phyloP scores from a whole-genome alignment of 2,113 vertebrate species.

The Charina bottae region DNA sequence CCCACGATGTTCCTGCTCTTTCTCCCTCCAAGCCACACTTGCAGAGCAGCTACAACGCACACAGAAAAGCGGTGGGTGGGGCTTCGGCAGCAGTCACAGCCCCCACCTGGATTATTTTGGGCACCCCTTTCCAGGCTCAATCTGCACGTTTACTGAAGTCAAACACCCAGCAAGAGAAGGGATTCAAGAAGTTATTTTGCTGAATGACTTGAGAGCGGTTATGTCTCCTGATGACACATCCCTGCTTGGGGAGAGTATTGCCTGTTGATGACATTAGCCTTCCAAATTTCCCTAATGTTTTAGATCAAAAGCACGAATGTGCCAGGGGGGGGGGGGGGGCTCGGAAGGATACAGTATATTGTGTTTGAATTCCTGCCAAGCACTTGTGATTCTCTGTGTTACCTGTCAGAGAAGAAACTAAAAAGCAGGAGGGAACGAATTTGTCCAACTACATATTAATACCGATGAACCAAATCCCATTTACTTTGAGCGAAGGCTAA shows the following conservation, averaged over 20 bases:
- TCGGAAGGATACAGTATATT: no score
- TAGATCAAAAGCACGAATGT: background rate
- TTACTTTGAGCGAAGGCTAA: background rate
- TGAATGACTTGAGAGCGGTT: fast-evolving
- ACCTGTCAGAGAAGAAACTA: background rate
- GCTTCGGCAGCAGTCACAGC: no score
- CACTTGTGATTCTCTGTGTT: background rate
- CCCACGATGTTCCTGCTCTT: no score
- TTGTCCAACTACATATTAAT: background rate
- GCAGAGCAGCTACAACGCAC: no score
- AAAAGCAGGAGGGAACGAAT: background rate
- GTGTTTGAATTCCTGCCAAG: background rate
- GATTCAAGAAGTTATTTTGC: background rate
- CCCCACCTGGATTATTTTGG: background rate
- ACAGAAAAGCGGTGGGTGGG: no score
- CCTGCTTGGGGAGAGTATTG: background rate
- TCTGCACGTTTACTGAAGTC: background rate
- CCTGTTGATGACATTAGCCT: background rate
- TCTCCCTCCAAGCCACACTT: no score
- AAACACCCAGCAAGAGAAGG: background rate
- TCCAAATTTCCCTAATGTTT: background rate
- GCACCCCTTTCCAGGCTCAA: background rate
- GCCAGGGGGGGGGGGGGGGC: no score
- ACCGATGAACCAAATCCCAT: background rate
- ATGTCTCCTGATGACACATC: background rate